A percentile compares a stretch with the other conserved stretches of the same genome.
phyloP scores from a whole-genome alignment of 2,888 invertebrate genomes.

The Erynnis tages region DNA sequence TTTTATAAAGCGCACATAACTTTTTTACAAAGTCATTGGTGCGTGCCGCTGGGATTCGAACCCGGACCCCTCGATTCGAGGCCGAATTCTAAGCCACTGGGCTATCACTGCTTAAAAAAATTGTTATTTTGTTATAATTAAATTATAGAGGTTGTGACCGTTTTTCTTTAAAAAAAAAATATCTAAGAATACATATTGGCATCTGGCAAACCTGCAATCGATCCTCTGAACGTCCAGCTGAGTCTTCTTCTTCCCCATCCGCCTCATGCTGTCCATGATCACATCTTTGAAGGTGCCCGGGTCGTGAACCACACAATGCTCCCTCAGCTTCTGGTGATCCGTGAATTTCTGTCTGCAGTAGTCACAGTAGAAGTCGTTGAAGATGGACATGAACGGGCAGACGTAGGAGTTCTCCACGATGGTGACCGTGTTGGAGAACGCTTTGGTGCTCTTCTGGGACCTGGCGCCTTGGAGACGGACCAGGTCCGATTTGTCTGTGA shows the following conservation, averaged over 20 bases:
- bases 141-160: too few species aligned
- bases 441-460: constrained; percentile 19
- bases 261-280: constrained; percentile 47
- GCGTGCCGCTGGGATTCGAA: too few species aligned
- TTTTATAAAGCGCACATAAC: too few species aligned
- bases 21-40: too few species aligned
- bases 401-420: constrained; percentile 57
- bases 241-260: constrained; percentile 49
- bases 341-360: constrained; percentile 65
- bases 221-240: constrained; percentile 62
- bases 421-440: constrained; percentile 49
- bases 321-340: constrained; percentile 52
- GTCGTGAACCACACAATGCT: constrained; percentile 54
- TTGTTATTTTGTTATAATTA: too few species aligned
- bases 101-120: too few species aligned
- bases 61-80: too few species aligned
- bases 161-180: too few species aligned
- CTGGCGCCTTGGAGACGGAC: constrained; percentile 11
- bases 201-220: too few species aligned
- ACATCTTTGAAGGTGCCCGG: constrained; percentile 47
- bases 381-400: constrained; percentile 55
- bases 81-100: too few species aligned
- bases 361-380: constrained; percentile 62
- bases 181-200: too few species aligned
- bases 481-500: constrained; percentile 15